These are phyloP conservation scores for Alouatta palliata DNA, from an alignment of 2,113 vertebrate genomes.

Conservation along the genomic window DNA sequence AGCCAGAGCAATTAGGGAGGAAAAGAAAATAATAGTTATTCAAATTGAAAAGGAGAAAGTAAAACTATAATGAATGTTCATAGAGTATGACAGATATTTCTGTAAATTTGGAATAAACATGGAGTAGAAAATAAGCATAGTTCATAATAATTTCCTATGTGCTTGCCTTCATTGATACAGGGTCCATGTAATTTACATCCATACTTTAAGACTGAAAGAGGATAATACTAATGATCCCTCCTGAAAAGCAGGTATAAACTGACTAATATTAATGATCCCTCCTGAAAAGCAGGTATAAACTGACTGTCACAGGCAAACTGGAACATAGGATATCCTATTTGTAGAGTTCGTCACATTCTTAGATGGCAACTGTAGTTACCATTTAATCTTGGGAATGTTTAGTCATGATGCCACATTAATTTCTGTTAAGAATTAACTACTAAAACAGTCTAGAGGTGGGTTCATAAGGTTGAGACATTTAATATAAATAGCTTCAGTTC, in stretches of 20 bases:
- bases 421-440: neutral
- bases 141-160: neutral
- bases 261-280: neutral
- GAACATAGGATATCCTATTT: neutral
- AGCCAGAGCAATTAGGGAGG: neutral
- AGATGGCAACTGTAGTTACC: neutral
- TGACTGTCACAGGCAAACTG: neutral
- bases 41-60: constrained; percentile 27
- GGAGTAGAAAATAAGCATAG: constrained; percentile 16
- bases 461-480: constrained; percentile 36
- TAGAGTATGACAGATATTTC: neutral
- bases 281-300: neutral
- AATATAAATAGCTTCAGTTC: constrained; percentile 29
- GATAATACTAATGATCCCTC: neutral
- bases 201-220: neutral
- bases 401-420: constrained; percentile 32
- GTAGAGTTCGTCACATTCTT: neutral
- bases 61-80: neutral
- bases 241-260: neutral
- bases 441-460: neutral
- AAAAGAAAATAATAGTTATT: constrained; percentile 32
- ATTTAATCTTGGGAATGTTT: constrained; percentile 54
- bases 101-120: neutral
- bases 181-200: neutral
- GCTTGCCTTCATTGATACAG: neutral